phyloP scores from a whole-genome alignment of 2,888 invertebrate genomes.

The Apamea anceps region DNA sequence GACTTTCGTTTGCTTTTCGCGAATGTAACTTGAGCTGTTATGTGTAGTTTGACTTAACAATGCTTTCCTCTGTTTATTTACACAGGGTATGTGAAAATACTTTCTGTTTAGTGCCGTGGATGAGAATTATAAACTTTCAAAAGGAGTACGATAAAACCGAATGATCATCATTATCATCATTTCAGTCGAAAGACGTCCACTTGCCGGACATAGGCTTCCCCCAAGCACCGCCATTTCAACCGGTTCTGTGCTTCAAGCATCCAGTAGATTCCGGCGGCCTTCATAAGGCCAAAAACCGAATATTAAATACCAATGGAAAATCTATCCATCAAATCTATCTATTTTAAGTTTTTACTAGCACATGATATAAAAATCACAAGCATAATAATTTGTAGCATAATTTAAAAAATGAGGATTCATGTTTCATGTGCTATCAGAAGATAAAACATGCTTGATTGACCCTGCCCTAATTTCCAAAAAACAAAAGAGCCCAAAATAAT shows the following conservation, averaged over 20 bases:
- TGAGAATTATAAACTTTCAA: background rate
- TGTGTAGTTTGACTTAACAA: constrained; percentile 48
- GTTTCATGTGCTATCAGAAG: background rate
- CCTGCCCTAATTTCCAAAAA: background rate
- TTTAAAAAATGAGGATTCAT: background rate
- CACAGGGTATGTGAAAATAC: constrained; percentile 10
- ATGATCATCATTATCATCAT: background rate
- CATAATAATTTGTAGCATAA: background rate
- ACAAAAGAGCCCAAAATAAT: background rate
- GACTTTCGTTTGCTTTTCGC: constrained; percentile 50
- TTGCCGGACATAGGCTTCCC: background rate
- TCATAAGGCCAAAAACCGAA: background rate
- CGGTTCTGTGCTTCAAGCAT: background rate
- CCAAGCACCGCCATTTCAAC: background rate
- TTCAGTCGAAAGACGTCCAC: background rate
- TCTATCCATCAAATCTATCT: background rate
- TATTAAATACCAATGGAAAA: background rate
- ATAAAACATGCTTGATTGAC: constrained; percentile 3
- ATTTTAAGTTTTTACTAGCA: background rate
- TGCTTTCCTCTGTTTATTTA: constrained; percentile 39
- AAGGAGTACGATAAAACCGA: background rate
- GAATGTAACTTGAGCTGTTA: constrained; percentile 34
- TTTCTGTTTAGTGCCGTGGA: constrained; percentile 1
- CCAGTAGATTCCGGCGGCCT: background rate
- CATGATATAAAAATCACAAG: background rate